phyloP scores from a whole-genome alignment of 1,140 invertebrate genomes.

The Hyles vespertilio region DNA sequence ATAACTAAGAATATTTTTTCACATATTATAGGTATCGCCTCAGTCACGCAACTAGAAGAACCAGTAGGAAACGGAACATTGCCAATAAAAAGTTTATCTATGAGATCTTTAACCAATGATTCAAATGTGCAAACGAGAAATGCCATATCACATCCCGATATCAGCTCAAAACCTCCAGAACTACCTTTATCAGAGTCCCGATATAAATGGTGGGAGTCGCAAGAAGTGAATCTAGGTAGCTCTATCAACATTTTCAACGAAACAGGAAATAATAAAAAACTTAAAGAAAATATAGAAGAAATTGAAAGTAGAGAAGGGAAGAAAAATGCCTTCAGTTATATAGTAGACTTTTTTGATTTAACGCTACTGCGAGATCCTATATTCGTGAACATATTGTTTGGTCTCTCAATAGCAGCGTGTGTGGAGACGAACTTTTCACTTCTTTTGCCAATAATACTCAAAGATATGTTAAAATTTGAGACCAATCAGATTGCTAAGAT shows the following conservation, averaged over 20 bases:
- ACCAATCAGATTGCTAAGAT: conserved; percentile 76
- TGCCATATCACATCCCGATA: conserved; percentile 61
- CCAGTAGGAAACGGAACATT: conserved; percentile 26
- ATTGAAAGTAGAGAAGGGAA: conserved; percentile 27
- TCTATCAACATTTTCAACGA: conserved; percentile 67
- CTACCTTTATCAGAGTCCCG: conserved; percentile 39
- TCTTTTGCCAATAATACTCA: conserved; percentile 80
- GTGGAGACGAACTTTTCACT: conserved; percentile 83
- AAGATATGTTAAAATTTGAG: conserved; percentile 75
- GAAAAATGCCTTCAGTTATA: conserved; percentile 33
- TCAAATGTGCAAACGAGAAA: conserved; percentile 46
- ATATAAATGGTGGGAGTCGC: conserved; percentile 70
- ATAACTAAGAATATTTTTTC: neutral
- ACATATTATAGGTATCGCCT: conserved; percentile 32
- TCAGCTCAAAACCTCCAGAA: conserved; percentile 43
- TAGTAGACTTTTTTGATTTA: conserved; percentile 62
- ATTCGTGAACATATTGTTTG: conserved; percentile 80
- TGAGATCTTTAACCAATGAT: conserved; percentile 43
- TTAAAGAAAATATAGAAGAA: conserved; percentile 26
- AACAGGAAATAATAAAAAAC: conserved; percentile 27
- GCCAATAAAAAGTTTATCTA: conserved; percentile 49
- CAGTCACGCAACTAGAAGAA: conserved; percentile 27
- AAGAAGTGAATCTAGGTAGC: conserved; percentile 67
- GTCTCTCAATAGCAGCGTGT: conserved; percentile 80
- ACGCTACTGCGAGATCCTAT: conserved; percentile 61